Conservation (phyloP, 2,797 vertebrate species). For the Dipus sagitta region DNA sequence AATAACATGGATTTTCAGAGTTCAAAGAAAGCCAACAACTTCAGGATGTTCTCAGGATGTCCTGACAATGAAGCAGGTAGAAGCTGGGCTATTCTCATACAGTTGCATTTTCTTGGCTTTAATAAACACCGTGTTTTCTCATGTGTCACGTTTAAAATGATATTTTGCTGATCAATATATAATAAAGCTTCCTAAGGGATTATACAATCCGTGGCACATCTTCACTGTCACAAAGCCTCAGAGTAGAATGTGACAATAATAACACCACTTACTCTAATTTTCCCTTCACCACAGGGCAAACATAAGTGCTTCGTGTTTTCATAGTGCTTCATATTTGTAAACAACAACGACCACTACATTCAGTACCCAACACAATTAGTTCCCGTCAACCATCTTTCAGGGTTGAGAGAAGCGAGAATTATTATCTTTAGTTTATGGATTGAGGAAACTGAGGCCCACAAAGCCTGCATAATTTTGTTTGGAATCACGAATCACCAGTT, state of each 20-base stretch:
- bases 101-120: neutral
- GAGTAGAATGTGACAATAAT: neutral
- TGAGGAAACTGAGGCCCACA: neutral
- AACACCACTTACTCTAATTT: neutral
- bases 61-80: neutral
- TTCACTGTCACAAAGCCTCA: neutral
- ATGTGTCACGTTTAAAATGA: neutral
- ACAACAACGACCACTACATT: neutral
- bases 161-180: neutral
- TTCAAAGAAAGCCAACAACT: neutral
- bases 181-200: neutral
- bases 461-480: neutral
- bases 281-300: neutral
- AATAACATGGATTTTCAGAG: neutral
- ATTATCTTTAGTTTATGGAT: neutral
- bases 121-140: neutral
- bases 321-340: neutral
- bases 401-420: neutral
- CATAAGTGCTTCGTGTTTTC: neutral
- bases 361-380: neutral
- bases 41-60: fast-evolving
- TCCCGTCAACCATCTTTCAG: neutral
- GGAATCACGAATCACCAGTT: neutral
- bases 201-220: fast-evolving
- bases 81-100: neutral